Evolutionary conservation across 2,113 vertebrate species (phyloP), one percentile per base, ranked within the genome.

Genomic region (Agapornis roseicollis): DNA sequence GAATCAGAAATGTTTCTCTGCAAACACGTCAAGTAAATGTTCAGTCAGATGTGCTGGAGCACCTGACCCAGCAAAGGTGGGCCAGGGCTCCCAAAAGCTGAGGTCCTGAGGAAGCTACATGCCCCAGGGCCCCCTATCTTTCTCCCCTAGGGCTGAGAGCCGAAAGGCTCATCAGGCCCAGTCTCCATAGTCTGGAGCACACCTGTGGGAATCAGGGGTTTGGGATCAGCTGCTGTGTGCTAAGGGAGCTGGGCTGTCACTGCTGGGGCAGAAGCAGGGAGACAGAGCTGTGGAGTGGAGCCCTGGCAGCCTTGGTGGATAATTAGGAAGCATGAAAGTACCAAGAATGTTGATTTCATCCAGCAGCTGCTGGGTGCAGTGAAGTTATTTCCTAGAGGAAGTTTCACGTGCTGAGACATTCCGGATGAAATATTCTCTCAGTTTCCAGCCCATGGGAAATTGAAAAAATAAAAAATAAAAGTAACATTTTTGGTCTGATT

Each of bases 371-470:
- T 91, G 86, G 7, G 1, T 52, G 61, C 28, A 49, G 27, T 31
- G 63, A 44, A 56, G 16, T 85, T 92, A 39, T 91, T 96, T 97
- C 94, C 95, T 91, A 55, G 22, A 90, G 93, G 95, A 95, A 90
- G 77, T 81, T 55, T 64, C 88, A 39, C 4, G 12, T 41, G 50
- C 68, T 86, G 60, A 46, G 65, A 61, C 73, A 84, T 68, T 86
- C 55, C 52, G 49, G 69, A 64, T 65, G 56, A 86, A 93, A 47
- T 61, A 68, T 18, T 80, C 18, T 47, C 50, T 74, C 15, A 3
- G 46, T 89, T 97, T 76, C 83, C 80, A 85, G 44, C 69, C 92
- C 4, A 0, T 94, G 87, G 80, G 73, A 94, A 96, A 93, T 64
- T 18, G 8, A 55, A 88, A 80, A 92, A 84, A 42, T 35, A n/a